Conservation (phyloP, 2,888 invertebrate genomes). For the Clistopyga incitator region DNA sequence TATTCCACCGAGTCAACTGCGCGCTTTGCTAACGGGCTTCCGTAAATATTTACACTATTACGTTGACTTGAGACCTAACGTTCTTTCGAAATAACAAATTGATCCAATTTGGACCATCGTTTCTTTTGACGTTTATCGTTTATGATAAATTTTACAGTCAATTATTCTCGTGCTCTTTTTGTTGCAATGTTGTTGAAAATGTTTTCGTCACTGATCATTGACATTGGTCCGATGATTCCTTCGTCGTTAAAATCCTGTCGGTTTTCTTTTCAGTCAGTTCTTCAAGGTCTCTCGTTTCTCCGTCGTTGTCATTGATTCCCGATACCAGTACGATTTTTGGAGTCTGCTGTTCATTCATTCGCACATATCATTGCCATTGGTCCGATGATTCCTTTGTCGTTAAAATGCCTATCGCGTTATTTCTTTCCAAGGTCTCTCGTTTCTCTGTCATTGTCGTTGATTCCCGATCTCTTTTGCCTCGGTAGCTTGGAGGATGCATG, state of each 20-base stretch:
- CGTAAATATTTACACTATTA: constrained; percentile 48
- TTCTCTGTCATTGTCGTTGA: constrained; percentile 63
- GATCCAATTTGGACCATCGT: constrained; percentile 47
- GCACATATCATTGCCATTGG: background rate
- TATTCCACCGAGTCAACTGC: constrained; percentile 35
- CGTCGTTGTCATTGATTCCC: too few relatives aligned
- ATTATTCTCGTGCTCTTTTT: background rate
- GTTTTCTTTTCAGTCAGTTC: too few relatives aligned
- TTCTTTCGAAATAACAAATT: constrained; percentile 34
- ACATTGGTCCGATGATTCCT: too few relatives aligned
- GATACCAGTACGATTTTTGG: too few relatives aligned
- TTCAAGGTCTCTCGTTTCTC: too few relatives aligned
- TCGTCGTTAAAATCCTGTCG: too few relatives aligned
- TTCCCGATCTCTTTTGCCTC: constrained; percentile 57
- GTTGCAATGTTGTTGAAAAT: background rate
- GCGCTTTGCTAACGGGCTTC: constrained; percentile 25
- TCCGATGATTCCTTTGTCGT: constrained; percentile 19
- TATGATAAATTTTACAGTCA: background rate
- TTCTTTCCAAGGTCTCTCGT: constrained; percentile 44
- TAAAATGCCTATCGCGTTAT: constrained; percentile 10
- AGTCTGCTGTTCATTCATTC: background rate
- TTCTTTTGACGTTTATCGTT: background rate
- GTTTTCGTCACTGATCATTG: too few relatives aligned
- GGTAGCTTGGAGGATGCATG: constrained; percentile 58
- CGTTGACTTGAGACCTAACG: constrained; percentile 9